phyloP scores from a whole-genome alignment of 2,113 vertebrate species.

The Spermophilus dauricus region DNA sequence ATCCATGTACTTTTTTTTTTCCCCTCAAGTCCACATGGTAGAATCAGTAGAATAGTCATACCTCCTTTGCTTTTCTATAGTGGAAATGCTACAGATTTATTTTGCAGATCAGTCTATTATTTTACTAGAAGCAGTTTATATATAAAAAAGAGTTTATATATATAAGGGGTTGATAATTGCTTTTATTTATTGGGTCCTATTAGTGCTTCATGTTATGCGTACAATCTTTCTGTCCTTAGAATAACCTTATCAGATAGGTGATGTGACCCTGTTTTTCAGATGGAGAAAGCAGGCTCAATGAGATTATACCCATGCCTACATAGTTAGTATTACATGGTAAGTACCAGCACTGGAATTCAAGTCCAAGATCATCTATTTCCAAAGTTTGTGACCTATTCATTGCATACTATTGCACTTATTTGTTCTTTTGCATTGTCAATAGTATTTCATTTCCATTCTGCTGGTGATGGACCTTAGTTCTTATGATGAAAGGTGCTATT shows the following conservation, averaged over 20 bases:
- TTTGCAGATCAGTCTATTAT: neutral
- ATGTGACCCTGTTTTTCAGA: neutral
- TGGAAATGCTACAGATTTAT: slow-evolving; percentile 34
- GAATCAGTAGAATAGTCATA: neutral
- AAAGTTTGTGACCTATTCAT: neutral
- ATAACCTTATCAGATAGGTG: neutral
- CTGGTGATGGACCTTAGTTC: neutral
- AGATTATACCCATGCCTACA: neutral
- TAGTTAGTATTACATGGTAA: neutral
- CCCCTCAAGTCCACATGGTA: neutral
- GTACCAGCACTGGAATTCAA: neutral
- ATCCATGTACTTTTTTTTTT: neutral
- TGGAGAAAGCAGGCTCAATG: neutral
- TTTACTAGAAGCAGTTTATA: neutral
- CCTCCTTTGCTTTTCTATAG: neutral
- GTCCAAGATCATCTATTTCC: neutral
- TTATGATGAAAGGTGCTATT: neutral
- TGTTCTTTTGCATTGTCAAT: neutral
- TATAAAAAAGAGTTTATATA: neutral
- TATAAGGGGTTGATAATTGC: neutral
- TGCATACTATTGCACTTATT: neutral
- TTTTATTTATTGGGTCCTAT: neutral
- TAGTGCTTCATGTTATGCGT: neutral
- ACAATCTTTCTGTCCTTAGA: neutral
- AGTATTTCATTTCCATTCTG: slow-evolving; percentile 46